Base-by-base conservation (phyloP, 2,888 invertebrate genomes). In the Bhutanitis thaidina region DNA sequence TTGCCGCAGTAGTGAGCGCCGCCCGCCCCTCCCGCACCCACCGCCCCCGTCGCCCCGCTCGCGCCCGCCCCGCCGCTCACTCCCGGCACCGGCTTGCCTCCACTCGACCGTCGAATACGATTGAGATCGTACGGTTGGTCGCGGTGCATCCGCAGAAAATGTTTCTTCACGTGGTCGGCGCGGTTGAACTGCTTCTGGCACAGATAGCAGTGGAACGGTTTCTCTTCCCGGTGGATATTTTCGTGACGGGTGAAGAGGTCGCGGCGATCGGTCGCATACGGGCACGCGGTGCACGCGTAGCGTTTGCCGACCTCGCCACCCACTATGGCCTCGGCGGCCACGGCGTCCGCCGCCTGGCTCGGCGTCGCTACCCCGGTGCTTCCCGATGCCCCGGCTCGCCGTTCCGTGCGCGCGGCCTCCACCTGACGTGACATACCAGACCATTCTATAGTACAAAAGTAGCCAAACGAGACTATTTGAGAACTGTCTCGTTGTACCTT, bases 141-240 rank as follows among this genome's bases (percentile, higher is more conserved):
- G 37, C 97, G 92, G 73, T 97, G 97, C 96, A 97, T 97, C 60
- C 97, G 91, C 60, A 96, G 88, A 70, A 97, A 97, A 80, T 97
- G 97, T 71, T 97, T 97, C 82, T 97, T 97, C 39, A 97, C 97
- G 76, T 97, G 97, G 80, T 97, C 97, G 34, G 97, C 97, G 45
- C 97, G 92, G 80, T 97, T 97, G 87, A 97, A 97, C 77, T 97
- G 96, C 80, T 97, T 97, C 74, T 94, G 93, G 74, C 97, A 97
- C 29, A 97, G 94, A 77, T 97, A 97, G 80, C 97, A 97, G 74
- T 97, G 96, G 77, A 97, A 97, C 5, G 97, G 97, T 75, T 97
- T 97, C 75, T 97, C 97, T 75, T 96, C 96, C 64, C 96, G 93
- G 75, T 97, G 97, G 58, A 97, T 97, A 77, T 97, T 97, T 84